Evolutionary conservation across 2,888 invertebrate genomes (phyloP), one percentile per base, ranked within the genome.

Genomic region (Tipula helvola): DNA sequence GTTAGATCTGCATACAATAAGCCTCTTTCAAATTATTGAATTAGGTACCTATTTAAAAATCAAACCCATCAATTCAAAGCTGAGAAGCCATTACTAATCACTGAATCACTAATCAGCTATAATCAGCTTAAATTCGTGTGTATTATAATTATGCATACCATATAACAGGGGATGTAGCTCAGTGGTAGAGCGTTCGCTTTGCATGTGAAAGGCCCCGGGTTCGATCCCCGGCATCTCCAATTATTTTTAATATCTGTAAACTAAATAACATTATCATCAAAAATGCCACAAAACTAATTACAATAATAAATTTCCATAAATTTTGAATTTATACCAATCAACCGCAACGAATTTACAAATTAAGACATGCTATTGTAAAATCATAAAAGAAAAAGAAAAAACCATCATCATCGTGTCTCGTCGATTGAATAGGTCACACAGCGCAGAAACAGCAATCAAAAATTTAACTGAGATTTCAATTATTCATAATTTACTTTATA

Each of bases 121-220:
- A 28, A 28, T 28, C 28, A 28, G 1, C 28, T 28, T 28, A 28
- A 2, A 28, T 28, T 28, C 28, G 28, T 28, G 1, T 28, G 28
- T 28, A 28, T 28, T 1, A 2, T 1, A 28, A 28, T 28, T 28
- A 28, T 28, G 1, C 2, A 28, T 28, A 28, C n/a, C n/a, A n/a
- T n/a, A 28, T 28, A 28, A 28, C 2, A 86, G 94, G 94, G 94
- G 97, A 96, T 97, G 96, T 97, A 97, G 97, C 97, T 97, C 97
- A 97, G 96, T 97, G 97, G 97, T 97, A 97, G 97, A 97, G 97
- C 97, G 97, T 96, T 97, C 97, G 97, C 97, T 97, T 97, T 97
- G 97, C 97, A 97, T 97, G 97, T 96, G 97, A 97, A 97, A 97
- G 97, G 97, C 96, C 97, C 97, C 96, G 97, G 97, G 97, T 97